Percentiles rank a stretch among this genome's conserved stretches.
Evolutionary conservation across 37 sponge, comb jelly and placozoan species (phyloP).

Genomic region (Bolinopsis microptera): DNA sequence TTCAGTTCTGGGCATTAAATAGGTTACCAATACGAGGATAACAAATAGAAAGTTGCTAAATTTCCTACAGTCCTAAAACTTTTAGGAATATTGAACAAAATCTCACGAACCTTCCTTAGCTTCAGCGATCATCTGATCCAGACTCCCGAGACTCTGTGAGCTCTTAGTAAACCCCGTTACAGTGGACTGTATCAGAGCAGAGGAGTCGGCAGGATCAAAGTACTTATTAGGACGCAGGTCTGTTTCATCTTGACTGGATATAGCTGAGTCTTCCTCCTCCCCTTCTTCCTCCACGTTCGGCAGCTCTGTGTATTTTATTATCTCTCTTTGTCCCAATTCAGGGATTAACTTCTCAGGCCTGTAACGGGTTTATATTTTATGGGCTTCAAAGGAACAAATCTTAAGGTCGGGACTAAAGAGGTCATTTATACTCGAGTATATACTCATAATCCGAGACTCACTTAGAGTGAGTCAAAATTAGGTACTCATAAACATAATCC

Average conservation of each 20-base stretch:
- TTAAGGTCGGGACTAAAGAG: too few relatives aligned
- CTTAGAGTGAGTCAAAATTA: too few relatives aligned
- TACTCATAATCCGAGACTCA: too few relatives aligned
- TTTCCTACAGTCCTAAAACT: too few relatives aligned
- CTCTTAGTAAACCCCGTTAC: background rate
- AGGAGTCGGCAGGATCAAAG: background rate
- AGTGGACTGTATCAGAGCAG: background rate
- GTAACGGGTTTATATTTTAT: background rate
- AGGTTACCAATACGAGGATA: too few relatives aligned
- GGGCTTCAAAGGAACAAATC: too few relatives aligned
- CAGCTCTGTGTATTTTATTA: background rate
- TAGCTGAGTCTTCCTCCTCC: background rate
- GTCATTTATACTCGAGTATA: too few relatives aligned
- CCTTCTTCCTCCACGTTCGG: background rate
- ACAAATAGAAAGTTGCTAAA: too few relatives aligned
- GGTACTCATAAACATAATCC: too few relatives aligned
- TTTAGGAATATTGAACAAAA: too few relatives aligned
- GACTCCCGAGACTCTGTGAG: conserved; percentile 15
- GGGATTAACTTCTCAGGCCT: conserved; percentile 4
- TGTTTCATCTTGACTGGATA: background rate
- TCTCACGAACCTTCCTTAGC: background rate
- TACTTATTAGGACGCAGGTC: background rate
- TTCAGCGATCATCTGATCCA: background rate
- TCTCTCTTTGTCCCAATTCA: background rate
- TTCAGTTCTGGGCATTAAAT: background rate